Evolutionary conservation across 1,140 invertebrate species (phyloP), one percentile per base, ranked within the genome.

Genomic region (Apocrypta bakeri): DNA sequence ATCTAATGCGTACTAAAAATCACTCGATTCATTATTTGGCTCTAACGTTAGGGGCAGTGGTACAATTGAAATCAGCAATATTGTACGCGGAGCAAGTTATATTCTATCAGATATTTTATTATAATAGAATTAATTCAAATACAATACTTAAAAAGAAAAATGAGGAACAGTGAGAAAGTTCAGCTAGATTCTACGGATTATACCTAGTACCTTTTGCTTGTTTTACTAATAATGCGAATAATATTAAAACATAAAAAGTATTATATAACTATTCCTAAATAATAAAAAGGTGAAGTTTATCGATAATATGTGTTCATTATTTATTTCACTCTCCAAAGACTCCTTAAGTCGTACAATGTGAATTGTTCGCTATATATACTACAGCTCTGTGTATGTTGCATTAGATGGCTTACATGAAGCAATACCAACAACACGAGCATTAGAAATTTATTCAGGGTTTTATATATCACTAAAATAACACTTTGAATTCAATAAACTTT

Each of bases 241-340:
- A 81, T 83, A 84, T 85, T 84, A 80, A 75, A 84, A 79, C 31
- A 86, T 82, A 71, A 84, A 84, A 84, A 86, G 74, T 85, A 87
- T 87, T 85, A 82, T 84, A 84, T 85, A 88, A 87, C 83, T 87
- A 89, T 88, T 89, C 82, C 84, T 86, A 86, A 86, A 86, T 85
- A 85, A 89, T 88, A 88, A 87, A 89, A 87, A 87, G 75, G 42
- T 84, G 83, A 33, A 86, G 66, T 87, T 86, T 87, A 85, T 87
- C 82, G 77, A 82, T 85, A 84, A 82, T 42, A 64, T 42, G 25
- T 56, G 33, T 79, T 73, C 56, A 48, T 61, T 24, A n/a, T 82
- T 76, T 37, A 82, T 82, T 69, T 66, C 2, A 24, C 25, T 63
- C 29, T 40, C 56, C 11, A 42, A 81, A 64, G 17, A 25, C 17